Evolutionary conservation across 2,797 vertebrate species (phyloP), one percentile per base, ranked within the genome.

Genomic region (Coilia nasus): DNA sequence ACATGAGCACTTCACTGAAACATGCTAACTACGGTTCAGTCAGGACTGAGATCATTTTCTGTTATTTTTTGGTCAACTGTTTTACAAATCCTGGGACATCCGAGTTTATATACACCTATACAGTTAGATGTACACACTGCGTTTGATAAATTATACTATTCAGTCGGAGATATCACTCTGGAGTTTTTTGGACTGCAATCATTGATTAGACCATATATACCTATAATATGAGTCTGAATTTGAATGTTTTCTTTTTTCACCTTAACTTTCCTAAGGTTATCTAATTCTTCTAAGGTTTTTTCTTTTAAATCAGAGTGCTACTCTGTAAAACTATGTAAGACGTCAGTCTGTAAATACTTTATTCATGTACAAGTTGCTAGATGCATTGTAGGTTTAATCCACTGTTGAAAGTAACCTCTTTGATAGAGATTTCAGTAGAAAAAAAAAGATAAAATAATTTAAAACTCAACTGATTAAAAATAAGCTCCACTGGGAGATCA

Each of bases 311-410:
- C 31, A 71, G 64, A 71, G 28, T 41, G 10, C 71, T 78, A 21
- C 71, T 78, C 35, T 78, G 71, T 78, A 44, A 78, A 78, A 78
- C 71, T 44, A 78, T 78, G 71, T 78, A 78, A 41, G 71, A 78
- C 71, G 19, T 35, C 35, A 41, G 41, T 78, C 71, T 78, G 71
- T 78, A 78, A 78, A 78, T 44, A 78, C 41, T 78, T 78, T 78
- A 78, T 44, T 78, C 35, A 4, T 78, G 71, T 78, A 78, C 71
- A 67, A 71, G 31, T 41, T 78, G 31, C 71, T 7, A 78, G 17
- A 19, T 44, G 35, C 71, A 41, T 78, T 19, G 57, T 59, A 78
- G 71, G 35, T 78, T 44, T 44, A 78, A 44, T 31, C 71, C 15
- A 10, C 35, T 44, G 71, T 78, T 78, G 17, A 78, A 41, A 44